Percentiles rank a stretch among this genome's conserved stretches.
These are phyloP conservation scores for Oedothorax gibbosus DNA, from an alignment of 1,140 invertebrate genomes.

Conservation along the genomic window DNA sequence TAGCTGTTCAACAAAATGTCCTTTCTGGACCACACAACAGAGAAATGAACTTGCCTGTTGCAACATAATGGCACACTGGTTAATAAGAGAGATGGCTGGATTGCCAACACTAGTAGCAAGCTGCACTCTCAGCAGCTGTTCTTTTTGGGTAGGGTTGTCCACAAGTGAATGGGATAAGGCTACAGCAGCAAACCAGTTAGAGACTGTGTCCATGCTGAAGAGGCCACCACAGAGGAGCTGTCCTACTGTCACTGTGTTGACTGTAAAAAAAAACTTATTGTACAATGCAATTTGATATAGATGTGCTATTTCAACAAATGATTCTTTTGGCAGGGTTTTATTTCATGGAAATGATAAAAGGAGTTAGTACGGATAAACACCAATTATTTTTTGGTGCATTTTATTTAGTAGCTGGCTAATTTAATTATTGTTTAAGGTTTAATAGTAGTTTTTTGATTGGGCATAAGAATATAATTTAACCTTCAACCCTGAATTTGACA, in stretches of 20 bases:
- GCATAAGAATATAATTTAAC: too few species aligned
- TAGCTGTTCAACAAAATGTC: too few species aligned
- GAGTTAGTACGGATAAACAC: too few species aligned
- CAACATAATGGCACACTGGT: conserved; percentile 86
- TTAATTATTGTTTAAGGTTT: too few species aligned
- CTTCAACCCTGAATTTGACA: too few species aligned
- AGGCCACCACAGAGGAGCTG: conserved; percentile 95
- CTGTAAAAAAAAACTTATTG: conserved; percentile 2
- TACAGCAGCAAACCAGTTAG: conserved; percentile 97
- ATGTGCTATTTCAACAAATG: too few species aligned
- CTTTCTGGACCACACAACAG: not conserved
- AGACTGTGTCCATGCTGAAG: conserved; percentile 90
- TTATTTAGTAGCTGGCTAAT: too few species aligned
- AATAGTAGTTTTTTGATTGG: too few species aligned
- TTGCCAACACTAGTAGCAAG: conserved; percentile 87
- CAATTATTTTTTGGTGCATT: not conserved
- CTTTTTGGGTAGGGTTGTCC: conserved; percentile 89
- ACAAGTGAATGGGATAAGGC: conserved; percentile 91
- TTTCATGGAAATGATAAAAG: too few species aligned
- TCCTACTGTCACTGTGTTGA: conserved; percentile 74
- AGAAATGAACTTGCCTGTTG: conserved; percentile 74
- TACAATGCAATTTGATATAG: too few species aligned
- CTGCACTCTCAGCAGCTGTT: conserved; percentile 91
- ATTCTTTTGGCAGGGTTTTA: too few species aligned
- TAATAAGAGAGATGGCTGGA: conserved; percentile 86